Base-by-base conservation (phyloP, 2,888 invertebrate species). In the Melanostoma mellinum region DNA sequence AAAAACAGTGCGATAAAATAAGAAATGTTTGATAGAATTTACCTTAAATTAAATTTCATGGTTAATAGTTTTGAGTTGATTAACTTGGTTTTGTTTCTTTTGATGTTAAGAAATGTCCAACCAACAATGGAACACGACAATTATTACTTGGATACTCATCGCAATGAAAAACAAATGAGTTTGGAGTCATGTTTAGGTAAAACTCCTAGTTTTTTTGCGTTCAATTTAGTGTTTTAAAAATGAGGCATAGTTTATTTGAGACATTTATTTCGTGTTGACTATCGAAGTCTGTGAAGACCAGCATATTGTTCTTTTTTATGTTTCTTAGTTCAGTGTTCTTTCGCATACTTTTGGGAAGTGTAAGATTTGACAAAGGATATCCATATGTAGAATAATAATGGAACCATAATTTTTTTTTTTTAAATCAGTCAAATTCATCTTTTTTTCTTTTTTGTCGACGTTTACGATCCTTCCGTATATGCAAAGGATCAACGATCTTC, bases 171-270 rank as follows among this genome's bases (percentile, higher is more conserved):
- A 76, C 89, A 90, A 78, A 90, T 91, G 89, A 91, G 91, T 82
- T 87, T 91, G 85, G 91, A 91, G 67, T 86, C 88, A 6, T 91
- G 91, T 86, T 87, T 91, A 86, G 90, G 91, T 91, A 88, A 88
- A 82, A 53, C 20, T 20, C 20, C 20, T 1, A 1, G 20, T 48
- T 10, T 46, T 3, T 8, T 53, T n/a, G n/a, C 9, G 10, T 38
- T 0, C n/a, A 3, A 9, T 46, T 55, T 69, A 50, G 5, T 33
- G 42, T n/a, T 20, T 20, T 20, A 1, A 20, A 20, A 20, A 20
- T 1, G 20, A 20, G 20, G 32, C 1, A 35, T 30, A 56, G 72
- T 52, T 46, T 20, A 20, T 20, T 20, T 20, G 20, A 20, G 20
- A 20, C 20, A 20, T 20, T 20, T 20, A 20, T 20, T 20, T 20